phyloP scores from a whole-genome alignment of 2,888 invertebrate species.

The Dicranocentrus wangi region DNA sequence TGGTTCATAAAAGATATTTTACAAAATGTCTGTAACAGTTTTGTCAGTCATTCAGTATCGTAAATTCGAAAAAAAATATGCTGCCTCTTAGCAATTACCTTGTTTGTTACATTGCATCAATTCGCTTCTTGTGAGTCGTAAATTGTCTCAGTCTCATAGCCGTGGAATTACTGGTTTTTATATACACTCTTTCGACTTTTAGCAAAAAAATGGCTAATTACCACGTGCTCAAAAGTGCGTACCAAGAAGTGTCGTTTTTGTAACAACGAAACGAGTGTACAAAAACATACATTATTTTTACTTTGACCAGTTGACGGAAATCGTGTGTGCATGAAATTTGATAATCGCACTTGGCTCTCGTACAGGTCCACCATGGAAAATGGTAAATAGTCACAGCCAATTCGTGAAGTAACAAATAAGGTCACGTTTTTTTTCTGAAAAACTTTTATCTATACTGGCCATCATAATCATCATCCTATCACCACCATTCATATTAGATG shows the following conservation, averaged over 20 bases:
- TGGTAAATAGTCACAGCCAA: constrained; percentile 11
- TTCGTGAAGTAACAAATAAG: constrained; percentile 50
- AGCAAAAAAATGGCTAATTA: constrained; percentile 59
- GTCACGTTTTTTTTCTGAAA: constrained; percentile 52
- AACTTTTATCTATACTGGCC: constrained; percentile 56
- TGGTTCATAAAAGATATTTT: not conserved
- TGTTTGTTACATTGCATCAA: constrained; percentile 18
- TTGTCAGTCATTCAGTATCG: not conserved
- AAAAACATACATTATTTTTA: constrained; percentile 46
- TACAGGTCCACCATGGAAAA: constrained; percentile 8
- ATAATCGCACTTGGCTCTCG: constrained; percentile 41
- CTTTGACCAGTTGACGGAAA: constrained; percentile 60
- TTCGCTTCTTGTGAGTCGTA: not conserved
- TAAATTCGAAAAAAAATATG: not conserved
- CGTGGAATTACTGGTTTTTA: constrained; percentile 23
- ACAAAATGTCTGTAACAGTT: not conserved
- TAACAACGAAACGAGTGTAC: too few species aligned
- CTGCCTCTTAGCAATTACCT: constrained; percentile 48
- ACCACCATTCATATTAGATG: constrained; percentile 31
- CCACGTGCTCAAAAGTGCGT: constrained; percentile 56
- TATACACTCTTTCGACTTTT: constrained; percentile 24
- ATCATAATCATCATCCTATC: constrained; percentile 41
- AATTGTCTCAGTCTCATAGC: not conserved
- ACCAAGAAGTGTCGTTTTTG: constrained; percentile 51
- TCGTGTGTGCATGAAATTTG: constrained; percentile 60